Evolutionary conservation across 2,888 invertebrate genomes (phyloP), one percentile per base, ranked within the genome.

Genomic region (Epinotia ramella): DNA sequence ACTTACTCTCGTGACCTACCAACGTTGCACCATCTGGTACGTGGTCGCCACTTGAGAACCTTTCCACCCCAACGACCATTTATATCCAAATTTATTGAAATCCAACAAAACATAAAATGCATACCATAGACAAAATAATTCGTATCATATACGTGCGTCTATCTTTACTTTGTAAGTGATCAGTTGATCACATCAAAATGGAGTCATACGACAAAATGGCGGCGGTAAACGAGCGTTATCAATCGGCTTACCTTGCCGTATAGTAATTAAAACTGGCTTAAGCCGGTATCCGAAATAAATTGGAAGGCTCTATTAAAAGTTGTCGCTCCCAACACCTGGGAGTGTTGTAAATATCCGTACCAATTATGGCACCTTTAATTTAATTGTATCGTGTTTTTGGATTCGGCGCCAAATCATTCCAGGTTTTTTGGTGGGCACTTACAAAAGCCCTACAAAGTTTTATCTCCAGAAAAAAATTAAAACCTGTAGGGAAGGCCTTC

Each of bases 231-330:
- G 59, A 67, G 76, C 75, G 46, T 67, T 67, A 76, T 33, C 79
- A 75, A 80, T 80, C 78, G 78, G 81, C 80, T 81, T 80, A 83
- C 78, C 80, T 83, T 81, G 80, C 81, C 77, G 74, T 81, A 63
- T 84, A 77, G 84, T 85, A 88, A 89, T 89, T 89, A 88, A 89
- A 88, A 88, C 84, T 86, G 88, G 88, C 86, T 89, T 88, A 84
- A 87, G 82, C 80, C 81, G 82, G 81, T 82, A 82, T 82, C 83
- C 79, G 81, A 79, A 83, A 84, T 81, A 80, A 83, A 85, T 84
- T 82, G 82, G 81, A 84, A 86, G 83, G 81, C 84, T 86, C 81
- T 84, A 84, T 87, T 86, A 84, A 86, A 87, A 87, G 84, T 88
- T 84, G 77, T 57, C 59, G 71, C 79, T 82, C 84, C 81, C 76